Evolutionary conservation across 2,888 invertebrate species (phyloP).

Genomic region (Dasysyrphus albostriatus): DNA sequence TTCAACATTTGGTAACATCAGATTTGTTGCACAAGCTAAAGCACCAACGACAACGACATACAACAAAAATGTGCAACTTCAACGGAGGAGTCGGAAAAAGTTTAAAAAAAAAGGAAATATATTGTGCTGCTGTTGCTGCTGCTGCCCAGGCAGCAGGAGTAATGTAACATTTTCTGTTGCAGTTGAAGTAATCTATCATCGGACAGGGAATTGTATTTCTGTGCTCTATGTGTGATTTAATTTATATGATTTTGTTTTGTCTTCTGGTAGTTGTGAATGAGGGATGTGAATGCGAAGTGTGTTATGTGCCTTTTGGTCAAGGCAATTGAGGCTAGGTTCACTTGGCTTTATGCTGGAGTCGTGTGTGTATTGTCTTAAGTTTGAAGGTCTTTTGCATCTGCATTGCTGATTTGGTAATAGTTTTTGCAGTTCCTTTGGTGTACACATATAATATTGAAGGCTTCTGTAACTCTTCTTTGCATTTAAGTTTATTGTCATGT

Average conservation of each 20-base stretch:
- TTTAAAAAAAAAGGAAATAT: conserved; percentile 13
- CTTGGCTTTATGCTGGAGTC: no score
- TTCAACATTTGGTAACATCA: conserved; percentile 67
- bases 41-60: conserved; percentile 21
- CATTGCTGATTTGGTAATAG: conserved; percentile 4
- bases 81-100: conserved; percentile 31
- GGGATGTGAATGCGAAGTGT: conserved; percentile 15
- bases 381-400: conserved; percentile 29
- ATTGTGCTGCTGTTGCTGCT: conserved; percentile 24
- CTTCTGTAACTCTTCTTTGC: not conserved
- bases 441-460: not conserved
- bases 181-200: conserved; percentile 62
- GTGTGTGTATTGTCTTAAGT: not conserved
- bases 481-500: conserved; percentile 26
- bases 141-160: conserved; percentile 18
- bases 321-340: conserved; percentile 30
- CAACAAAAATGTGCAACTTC: conserved; percentile 50
- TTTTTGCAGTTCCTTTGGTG: not conserved
- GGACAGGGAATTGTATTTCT: conserved; percentile 25
- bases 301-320: conserved; percentile 34
- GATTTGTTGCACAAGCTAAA: conserved; percentile 63
- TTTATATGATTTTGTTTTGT: conserved; percentile 54
- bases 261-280: conserved; percentile 34
- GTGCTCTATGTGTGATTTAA: conserved; percentile 57
- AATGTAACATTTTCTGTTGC: conserved; percentile 40